These are phyloP conservation scores for Sericinus montela DNA, from an alignment of 2,888 invertebrate genomes.

Conservation along the genomic window DNA sequence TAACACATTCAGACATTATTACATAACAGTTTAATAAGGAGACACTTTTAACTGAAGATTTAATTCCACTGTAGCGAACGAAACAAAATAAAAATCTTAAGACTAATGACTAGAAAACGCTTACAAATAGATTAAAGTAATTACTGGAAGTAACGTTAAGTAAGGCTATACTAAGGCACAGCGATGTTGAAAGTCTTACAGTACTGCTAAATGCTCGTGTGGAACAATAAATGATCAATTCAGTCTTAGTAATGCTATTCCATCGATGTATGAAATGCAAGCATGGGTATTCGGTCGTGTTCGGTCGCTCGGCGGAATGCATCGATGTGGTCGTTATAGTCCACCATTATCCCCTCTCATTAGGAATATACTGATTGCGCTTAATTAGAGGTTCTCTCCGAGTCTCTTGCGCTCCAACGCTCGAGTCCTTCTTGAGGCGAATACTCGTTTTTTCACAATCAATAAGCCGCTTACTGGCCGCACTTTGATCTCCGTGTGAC, in stretches of 20 bases:
- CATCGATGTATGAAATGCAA: slow-evolving; percentile 63
- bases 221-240: slow-evolving; percentile 63
- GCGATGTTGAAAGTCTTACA: slow-evolving; percentile 59
- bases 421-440: slow-evolving; percentile 58
- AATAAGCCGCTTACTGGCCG: slow-evolving; percentile 69
- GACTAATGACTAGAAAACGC: slow-evolving; percentile 74
- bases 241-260: slow-evolving; percentile 69
- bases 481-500: slow-evolving; percentile 71
- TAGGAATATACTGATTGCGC: slow-evolving; percentile 79
- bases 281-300: slow-evolving; percentile 56
- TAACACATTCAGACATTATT: slow-evolving; percentile 35
- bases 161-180: slow-evolving; percentile 72
- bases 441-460: slow-evolving; percentile 74
- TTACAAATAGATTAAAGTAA: slow-evolving; percentile 43
- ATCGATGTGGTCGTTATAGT: slow-evolving; percentile 73
- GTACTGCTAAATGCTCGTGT: slow-evolving; percentile 64
- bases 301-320: slow-evolving; percentile 65
- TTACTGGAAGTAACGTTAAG: slow-evolving; percentile 51
- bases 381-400: slow-evolving; percentile 74
- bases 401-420: slow-evolving; percentile 63
- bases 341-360: slow-evolving; percentile 77
- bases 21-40: slow-evolving; percentile 2
- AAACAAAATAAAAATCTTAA: slow-evolving; percentile 43
- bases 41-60: slow-evolving; percentile 3
- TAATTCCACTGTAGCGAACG: slow-evolving; percentile 4